Conservation (phyloP, 64 coral and sea anemone species). For the Pachyseris speciosa region DNA sequence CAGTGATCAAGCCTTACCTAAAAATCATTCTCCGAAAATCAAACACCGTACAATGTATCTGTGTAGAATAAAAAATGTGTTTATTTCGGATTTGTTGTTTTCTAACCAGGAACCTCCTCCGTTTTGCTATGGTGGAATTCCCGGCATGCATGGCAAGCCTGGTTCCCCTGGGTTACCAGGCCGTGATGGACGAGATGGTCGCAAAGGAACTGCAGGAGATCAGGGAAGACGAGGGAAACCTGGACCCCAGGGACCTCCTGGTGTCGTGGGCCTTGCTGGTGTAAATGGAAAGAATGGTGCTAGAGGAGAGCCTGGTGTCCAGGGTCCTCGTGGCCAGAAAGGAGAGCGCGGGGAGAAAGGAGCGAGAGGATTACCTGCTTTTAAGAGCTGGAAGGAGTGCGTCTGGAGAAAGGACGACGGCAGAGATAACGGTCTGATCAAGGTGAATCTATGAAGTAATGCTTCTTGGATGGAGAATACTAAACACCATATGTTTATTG, state of each 20-base stretch:
- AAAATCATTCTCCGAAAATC: too few relatives aligned
- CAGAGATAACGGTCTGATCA: neutral
- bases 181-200: neutral
- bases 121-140: neutral
- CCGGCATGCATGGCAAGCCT: neutral
- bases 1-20: too few relatives aligned
- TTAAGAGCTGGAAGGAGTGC: neutral
- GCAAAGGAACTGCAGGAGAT: neutral
- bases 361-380: neutral
- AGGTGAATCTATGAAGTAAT: neutral
- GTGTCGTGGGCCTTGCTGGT: neutral
- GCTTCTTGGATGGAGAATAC: too few relatives aligned
- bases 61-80: too few relatives aligned
- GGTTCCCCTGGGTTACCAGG: neutral
- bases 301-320: neutral
- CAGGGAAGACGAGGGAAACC: neutral
- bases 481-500: too few relatives aligned
- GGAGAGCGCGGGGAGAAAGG: neutral
- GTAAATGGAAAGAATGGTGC: neutral
- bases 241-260: too few relatives aligned
- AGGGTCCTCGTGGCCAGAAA: neutral
- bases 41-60: too few relatives aligned
- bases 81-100: too few relatives aligned
- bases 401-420: neutral
- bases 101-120: neutral